These are phyloP conservation scores for Sturnira hondurensis DNA, from an alignment of 2,113 vertebrate species.

Conservation along the genomic window DNA sequence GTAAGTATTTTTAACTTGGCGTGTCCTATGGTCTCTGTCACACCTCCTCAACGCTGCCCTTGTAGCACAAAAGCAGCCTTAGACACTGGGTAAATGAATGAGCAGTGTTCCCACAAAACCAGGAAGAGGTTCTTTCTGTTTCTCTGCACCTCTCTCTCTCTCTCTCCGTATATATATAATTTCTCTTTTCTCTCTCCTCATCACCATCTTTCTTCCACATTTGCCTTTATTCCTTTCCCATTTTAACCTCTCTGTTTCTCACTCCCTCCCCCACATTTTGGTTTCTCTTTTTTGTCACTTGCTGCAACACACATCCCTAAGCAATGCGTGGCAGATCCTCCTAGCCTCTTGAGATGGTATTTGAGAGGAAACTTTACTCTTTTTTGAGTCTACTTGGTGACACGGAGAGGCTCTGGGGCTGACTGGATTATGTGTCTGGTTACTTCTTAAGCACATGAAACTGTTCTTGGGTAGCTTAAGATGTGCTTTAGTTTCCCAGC, in stretches of 20 bases:
- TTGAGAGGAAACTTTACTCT: not conserved
- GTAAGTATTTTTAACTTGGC: not conserved
- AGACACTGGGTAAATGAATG: not conserved
- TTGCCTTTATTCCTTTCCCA: not conserved
- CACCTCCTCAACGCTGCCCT: not conserved
- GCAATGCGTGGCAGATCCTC: not conserved
- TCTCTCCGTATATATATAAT: not conserved
- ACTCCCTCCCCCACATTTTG: not conserved
- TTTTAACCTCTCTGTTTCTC: not conserved
- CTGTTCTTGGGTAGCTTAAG: slow-evolving; percentile 1
- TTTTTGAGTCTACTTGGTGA: not conserved
- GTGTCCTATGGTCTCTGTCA: not conserved
- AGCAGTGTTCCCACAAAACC: not conserved
- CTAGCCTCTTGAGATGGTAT: not conserved
- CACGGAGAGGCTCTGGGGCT: not conserved
- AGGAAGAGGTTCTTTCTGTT: not conserved
- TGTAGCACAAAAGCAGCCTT: not conserved
- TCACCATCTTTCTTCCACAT: not conserved
- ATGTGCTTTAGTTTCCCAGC: not conserved
- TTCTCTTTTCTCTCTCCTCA: not conserved
- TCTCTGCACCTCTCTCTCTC: not conserved
- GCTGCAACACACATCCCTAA: not conserved
- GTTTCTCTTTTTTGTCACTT: slow-evolving; percentile 2
- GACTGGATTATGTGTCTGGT: not conserved
- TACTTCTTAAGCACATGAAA: not conserved